Conservation (phyloP, 2,797 vertebrate genomes). For the Danio aesculapii region DNA sequence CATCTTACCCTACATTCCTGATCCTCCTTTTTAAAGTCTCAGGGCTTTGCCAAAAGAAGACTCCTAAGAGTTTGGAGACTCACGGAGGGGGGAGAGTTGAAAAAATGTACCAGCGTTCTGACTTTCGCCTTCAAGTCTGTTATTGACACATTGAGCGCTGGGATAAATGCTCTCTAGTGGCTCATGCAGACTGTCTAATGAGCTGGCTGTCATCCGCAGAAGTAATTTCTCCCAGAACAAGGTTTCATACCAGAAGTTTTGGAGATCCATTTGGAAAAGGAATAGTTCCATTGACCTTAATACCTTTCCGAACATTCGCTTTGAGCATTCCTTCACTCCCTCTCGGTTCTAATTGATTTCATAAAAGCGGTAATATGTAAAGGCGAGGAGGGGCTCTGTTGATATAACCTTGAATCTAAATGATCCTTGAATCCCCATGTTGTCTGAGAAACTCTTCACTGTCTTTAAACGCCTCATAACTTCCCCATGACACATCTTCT, state of each 20-base stretch:
- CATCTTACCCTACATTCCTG: conserved; percentile 80
- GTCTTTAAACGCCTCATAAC: conserved; percentile 64
- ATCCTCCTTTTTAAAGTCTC: conserved; percentile 68
- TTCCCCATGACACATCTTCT: conserved; percentile 64
- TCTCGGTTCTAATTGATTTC: conserved; percentile 64
- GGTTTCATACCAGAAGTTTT: conserved; percentile 65
- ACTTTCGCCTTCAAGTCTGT: conserved; percentile 49
- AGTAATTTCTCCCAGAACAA: conserved; percentile 65
- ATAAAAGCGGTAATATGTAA: conserved; percentile 65
- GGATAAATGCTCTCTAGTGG: conserved; percentile 55
- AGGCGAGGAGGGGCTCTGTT: conserved; percentile 64
- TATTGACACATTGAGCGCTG: conserved; percentile 53
- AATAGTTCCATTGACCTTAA: conserved; percentile 66
- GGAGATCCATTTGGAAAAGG: conserved; percentile 66
- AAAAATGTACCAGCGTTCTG: conserved; percentile 42
- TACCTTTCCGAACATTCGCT: conserved; percentile 65
- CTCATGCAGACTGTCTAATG: conserved; percentile 61
- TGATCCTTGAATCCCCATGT: conserved; percentile 64
- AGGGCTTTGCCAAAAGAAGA: conserved; percentile 68
- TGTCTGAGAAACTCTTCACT: conserved; percentile 65
- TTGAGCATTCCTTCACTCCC: conserved; percentile 66
- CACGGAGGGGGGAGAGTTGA: conserved; percentile 42
- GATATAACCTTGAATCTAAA: conserved; percentile 65
- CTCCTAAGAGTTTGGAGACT: conserved; percentile 61
- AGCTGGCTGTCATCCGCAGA: conserved; percentile 57